Conservation (phyloP, 2,888 invertebrate species). For the Pteria penguin region DNA sequence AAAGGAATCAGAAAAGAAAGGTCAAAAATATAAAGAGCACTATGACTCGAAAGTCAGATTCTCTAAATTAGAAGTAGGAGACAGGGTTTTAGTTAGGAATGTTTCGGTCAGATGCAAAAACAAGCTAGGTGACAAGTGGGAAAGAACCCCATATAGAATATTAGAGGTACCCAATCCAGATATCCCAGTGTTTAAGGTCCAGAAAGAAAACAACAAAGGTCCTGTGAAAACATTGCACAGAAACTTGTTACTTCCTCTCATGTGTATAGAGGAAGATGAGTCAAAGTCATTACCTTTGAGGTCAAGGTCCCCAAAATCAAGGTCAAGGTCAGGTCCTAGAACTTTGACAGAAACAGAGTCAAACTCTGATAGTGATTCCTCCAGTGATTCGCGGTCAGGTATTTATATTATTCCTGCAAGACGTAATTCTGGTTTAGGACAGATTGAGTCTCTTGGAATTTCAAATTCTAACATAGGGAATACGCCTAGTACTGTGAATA, state of each 20-base stretch:
- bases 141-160: constrained; percentile 1
- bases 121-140: constrained; percentile 26
- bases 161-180: constrained; percentile 6
- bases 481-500: too few relatives aligned
- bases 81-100: constrained; percentile 24
- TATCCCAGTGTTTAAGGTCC: constrained; percentile 20
- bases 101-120: constrained; percentile 1
- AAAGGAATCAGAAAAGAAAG: not conserved
- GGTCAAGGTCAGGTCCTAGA: too few relatives aligned
- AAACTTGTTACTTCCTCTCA: constrained; percentile 22
- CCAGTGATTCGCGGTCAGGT: too few relatives aligned
- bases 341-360: not conserved
- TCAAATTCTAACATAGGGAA: too few relatives aligned
- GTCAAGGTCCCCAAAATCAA: too few relatives aligned
- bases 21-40: constrained; percentile 2
- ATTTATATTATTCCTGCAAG: too few relatives aligned
- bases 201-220: constrained; percentile 3
- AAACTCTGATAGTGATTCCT: not conserved
- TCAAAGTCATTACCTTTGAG: not conserved
- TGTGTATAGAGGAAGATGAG: constrained; percentile 1
- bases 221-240: constrained; percentile 3
- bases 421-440: too few relatives aligned
- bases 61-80: constrained; percentile 9
- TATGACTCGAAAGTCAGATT: constrained; percentile 13
- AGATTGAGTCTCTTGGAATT: too few relatives aligned